Base-by-base conservation (phyloP, 2,888 invertebrate species). In the Lysandra bellargus region DNA sequence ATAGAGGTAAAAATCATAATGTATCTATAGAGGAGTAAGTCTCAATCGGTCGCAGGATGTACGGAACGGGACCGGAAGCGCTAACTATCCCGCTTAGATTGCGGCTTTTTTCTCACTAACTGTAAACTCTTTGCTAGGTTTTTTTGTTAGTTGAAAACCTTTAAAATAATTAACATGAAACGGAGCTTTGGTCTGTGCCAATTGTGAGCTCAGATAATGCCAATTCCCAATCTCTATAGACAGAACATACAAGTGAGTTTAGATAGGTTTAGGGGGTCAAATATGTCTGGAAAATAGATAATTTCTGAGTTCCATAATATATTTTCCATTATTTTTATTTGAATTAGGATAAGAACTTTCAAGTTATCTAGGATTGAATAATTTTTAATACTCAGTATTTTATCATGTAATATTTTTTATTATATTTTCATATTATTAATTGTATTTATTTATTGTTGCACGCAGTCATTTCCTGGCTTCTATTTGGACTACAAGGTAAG, bases 401-500 rank as follows among this genome's bases (percentile, higher is more conserved):
- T 57, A 17, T 0, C 14, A 57, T 9, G 33, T 69, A 69, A 44
- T 74, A 74, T 74, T 44, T 9, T n/a, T 49, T 33, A 44, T 72
- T 78, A 64, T 78, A 64, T 49, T 57, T 30, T 72, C 49, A 23
- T 76, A 61, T 69, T 81, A 81, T 80, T 80, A 78, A 81, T 81
- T 82, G 81, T 80, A 69, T 80, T 83, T 86, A 88, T 89, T 82
- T 90, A 82, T 87, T 88, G 85, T 93, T 93, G 81, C 94, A 93
- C 90, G 94, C 94, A 94, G 94, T 92, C 94, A 77, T 94, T 94
- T 84, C 94, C 94, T 79, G 94, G 94, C 82, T 94, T 95, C 90
- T 94, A 94, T 89, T 87, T 93, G 89, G 93, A 93, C 80, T 86
- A 85, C 73, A 91, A 94, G 94, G 94, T 94, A 93, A 93, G 94